Conservation (phyloP, 2,888 invertebrate species). For the Mythimna loreyi region DNA sequence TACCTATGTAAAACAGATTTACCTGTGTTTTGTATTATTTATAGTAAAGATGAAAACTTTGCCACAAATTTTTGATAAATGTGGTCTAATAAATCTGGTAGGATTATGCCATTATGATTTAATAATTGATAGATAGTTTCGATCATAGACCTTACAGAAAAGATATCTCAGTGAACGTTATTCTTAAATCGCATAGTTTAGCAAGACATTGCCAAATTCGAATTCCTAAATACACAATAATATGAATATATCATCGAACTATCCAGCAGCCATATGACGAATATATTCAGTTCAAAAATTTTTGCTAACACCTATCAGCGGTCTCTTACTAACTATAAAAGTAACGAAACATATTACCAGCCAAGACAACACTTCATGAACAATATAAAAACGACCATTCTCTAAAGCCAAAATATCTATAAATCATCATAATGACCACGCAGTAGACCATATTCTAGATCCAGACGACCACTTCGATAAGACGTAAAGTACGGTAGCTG, state of each 20-base stretch:
- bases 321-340: not conserved
- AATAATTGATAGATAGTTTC: slow-evolving; percentile 17
- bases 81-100: slow-evolving; percentile 4
- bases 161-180: not conserved
- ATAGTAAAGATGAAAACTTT: slow-evolving; percentile 16
- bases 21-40: slow-evolving; percentile 5
- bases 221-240: not conserved
- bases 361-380: slow-evolving; percentile 19
- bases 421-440: slow-evolving; percentile 43
- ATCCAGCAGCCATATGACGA: too few relatives aligned
- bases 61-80: slow-evolving; percentile 11
- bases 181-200: not conserved
- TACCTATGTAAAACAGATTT: not conserved
- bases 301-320: not conserved
- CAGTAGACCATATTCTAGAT: slow-evolving; percentile 30
- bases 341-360: slow-evolving; percentile 25
- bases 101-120: slow-evolving; percentile 4
- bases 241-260: not conserved
- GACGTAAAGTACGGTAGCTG: slow-evolving; percentile 45
- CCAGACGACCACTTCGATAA: slow-evolving; percentile 42
- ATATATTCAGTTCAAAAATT: not conserved
- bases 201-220: not conserved
- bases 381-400: slow-evolving; percentile 28
- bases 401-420: slow-evolving; percentile 35
- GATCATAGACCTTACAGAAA: not conserved